phyloP scores from a whole-genome alignment of 2,888 invertebrate genomes.

The Physocephala rufipes region DNA sequence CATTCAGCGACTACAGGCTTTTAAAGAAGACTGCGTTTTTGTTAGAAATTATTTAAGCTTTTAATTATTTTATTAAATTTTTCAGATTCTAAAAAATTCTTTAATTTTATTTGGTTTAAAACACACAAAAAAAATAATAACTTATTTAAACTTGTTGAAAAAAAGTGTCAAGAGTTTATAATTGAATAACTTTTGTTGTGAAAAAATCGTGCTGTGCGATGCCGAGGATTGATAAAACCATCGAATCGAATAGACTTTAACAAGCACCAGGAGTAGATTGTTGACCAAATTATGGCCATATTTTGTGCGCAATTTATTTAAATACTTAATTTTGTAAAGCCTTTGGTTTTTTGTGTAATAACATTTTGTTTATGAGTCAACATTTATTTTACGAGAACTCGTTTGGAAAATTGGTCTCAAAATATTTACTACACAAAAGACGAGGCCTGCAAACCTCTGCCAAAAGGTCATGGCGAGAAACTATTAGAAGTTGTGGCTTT shows the following conservation, averaged over 20 bases:
- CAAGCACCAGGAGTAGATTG: too few relatives aligned
- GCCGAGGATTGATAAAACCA: too few relatives aligned
- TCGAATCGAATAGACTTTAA: too few relatives aligned
- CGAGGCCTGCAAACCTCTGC: neutral
- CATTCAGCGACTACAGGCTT: too few relatives aligned
- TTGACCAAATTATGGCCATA: too few relatives aligned
- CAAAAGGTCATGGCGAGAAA: constrained; percentile 22
- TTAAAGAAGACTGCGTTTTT: neutral
- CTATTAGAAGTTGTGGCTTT: neutral
- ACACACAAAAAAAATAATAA: neutral
- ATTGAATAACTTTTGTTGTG: constrained; percentile 28
- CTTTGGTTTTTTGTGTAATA: neutral
- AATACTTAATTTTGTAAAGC: too few relatives aligned
- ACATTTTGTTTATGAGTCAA: constrained; percentile 26
- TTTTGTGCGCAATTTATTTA: too few relatives aligned
- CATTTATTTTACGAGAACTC: constrained; percentile 29
- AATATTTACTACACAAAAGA: constrained; percentile 26
- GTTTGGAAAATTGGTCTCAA: constrained; percentile 25
- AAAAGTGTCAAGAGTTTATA: constrained; percentile 16
- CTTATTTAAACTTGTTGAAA: neutral
- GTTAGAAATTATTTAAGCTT: neutral
- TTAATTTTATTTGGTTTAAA: neutral
- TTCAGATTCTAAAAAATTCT: neutral
- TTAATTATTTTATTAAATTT: neutral
- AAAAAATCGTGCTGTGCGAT: constrained; percentile 27